Conservation (phyloP, 2,888 invertebrate genomes). For the Tholera decimalis region DNA sequence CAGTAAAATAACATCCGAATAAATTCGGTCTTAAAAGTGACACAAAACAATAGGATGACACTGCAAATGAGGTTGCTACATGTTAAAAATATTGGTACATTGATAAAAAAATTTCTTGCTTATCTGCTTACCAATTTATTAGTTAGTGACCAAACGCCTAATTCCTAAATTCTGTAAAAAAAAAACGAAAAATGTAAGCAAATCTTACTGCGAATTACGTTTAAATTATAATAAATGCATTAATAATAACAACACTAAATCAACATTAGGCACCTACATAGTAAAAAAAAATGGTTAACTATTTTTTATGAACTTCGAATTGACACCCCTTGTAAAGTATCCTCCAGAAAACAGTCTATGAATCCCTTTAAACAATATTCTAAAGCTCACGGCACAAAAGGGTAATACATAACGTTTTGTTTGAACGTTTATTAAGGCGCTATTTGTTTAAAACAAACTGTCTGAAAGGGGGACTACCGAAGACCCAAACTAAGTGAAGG, state of each 20-base stretch:
- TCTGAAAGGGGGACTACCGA: slow-evolving; percentile 51
- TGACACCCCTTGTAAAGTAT: slow-evolving; percentile 1
- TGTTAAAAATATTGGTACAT: background rate
- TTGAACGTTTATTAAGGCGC: slow-evolving; percentile 67
- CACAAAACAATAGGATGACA: slow-evolving; percentile 17
- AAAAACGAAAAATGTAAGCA: too few species aligned
- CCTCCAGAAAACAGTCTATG: slow-evolving; percentile 4
- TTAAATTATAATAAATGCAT: too few species aligned
- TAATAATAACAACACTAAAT: too few species aligned
- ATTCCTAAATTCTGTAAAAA: too few species aligned
- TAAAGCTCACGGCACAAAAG: slow-evolving; percentile 73
- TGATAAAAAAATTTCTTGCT: too few species aligned
- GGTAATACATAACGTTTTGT: slow-evolving; percentile 75
- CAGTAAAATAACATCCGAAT: slow-evolving; percentile 29
- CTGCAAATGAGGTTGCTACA: slow-evolving; percentile 13
- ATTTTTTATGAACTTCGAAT: background rate
- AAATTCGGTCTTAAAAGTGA: slow-evolving; percentile 22
- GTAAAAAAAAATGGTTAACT: background rate
- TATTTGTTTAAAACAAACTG: slow-evolving; percentile 73
- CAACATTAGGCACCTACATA: background rate
- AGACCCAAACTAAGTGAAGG: slow-evolving; percentile 36
- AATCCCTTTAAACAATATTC: slow-evolving; percentile 49
- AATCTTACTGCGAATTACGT: too few species aligned
- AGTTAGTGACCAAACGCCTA: too few species aligned
- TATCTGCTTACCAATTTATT: too few species aligned